phyloP scores from a whole-genome alignment of 2,888 invertebrate genomes.

The Andrena camellia region DNA sequence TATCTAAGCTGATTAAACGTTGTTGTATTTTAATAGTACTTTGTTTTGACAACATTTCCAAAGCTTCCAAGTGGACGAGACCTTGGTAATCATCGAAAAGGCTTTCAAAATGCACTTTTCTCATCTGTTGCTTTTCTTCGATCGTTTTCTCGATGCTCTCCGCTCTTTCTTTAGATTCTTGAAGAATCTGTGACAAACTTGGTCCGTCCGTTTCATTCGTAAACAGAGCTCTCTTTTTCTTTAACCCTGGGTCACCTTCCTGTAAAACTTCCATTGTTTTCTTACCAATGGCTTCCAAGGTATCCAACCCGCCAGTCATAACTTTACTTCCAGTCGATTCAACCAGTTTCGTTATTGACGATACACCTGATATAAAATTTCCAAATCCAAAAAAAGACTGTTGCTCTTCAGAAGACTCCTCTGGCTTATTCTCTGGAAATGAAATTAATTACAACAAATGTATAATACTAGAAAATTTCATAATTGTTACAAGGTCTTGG shows the following conservation, averaged over 20 bases:
- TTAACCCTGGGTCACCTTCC: slow-evolving; percentile 95
- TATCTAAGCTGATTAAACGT: slow-evolving; percentile 87
- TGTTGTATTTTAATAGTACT: slow-evolving; percentile 91
- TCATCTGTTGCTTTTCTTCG: slow-evolving; percentile 84
- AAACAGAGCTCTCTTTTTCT: slow-evolving; percentile 91
- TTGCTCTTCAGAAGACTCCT: slow-evolving; percentile 57
- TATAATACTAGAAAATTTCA: background rate
- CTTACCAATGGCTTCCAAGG: slow-evolving; percentile 96
- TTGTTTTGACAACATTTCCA: slow-evolving; percentile 95
- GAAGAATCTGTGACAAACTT: slow-evolving; percentile 88
- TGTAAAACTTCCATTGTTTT: slow-evolving; percentile 97
- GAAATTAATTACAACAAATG: slow-evolving; percentile 12
- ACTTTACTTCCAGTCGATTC: slow-evolving; percentile 91
- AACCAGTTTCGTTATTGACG: slow-evolving; percentile 88
- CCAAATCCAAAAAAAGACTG: slow-evolving; percentile 87
- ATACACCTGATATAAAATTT: slow-evolving; percentile 89
- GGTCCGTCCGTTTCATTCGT: slow-evolving; percentile 88
- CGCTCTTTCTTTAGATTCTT: slow-evolving; percentile 91
- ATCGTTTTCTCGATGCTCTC: slow-evolving; percentile 87
- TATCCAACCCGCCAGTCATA: slow-evolving; percentile 93
- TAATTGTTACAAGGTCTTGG: background rate
- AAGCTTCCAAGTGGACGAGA: slow-evolving; percentile 94
- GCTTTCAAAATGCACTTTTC: slow-evolving; percentile 90
- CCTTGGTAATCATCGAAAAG: slow-evolving; percentile 96
- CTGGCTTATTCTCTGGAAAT: slow-evolving; percentile 62